Evolutionary conservation across 2,888 invertebrate genomes (phyloP), one percentile per base, ranked within the genome.

Genomic region (Euclidia mi): DNA sequence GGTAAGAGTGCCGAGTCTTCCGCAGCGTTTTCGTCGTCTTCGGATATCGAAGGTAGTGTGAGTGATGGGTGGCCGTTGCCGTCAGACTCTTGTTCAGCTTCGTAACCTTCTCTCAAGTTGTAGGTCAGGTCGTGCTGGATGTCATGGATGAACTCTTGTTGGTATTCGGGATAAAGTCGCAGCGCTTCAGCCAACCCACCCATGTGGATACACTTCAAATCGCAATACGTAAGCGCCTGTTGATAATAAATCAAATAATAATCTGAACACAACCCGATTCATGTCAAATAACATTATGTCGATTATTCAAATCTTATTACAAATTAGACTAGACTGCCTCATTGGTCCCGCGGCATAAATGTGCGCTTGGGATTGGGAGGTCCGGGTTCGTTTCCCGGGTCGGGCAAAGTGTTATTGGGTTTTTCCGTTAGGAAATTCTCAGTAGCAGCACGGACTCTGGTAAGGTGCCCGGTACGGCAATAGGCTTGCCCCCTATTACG

Each of bases 91-190:
- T 96, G 95, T 94, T 98, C 98, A 10, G 97, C 97, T 83, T 98
- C 98, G 83, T 98, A 98, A 2, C 98, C 98, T 86, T 99, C 99
- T 41, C 99, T 95, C 45, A 99, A 95, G 89, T 99, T 99, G 91
- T 98, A 99, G 0, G 99, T 99, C 51, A 99, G 95, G 88, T 99
- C 99, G 84, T 99, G 98, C 79, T 98, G 98, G 74, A 99, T 98
- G 85, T 99, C 99, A 76, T 98, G 96, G 43, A 98, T 97, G 87
- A 99, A 99, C 87, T 98, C 98, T 81, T 98, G 98, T 79, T 98
- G 98, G 87, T 98, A 99, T 87, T 99, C 99, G 0, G 99, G 98
- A 88, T 99, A 99, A 0, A 99, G 94, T 1, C 98, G 95, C 11
- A 99, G 95, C 0, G 98, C 98, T 75, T 98, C 98, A 10, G 98